Conservation (phyloP, 2,113 vertebrate genomes). For the Varanus komodoensis region DNA sequence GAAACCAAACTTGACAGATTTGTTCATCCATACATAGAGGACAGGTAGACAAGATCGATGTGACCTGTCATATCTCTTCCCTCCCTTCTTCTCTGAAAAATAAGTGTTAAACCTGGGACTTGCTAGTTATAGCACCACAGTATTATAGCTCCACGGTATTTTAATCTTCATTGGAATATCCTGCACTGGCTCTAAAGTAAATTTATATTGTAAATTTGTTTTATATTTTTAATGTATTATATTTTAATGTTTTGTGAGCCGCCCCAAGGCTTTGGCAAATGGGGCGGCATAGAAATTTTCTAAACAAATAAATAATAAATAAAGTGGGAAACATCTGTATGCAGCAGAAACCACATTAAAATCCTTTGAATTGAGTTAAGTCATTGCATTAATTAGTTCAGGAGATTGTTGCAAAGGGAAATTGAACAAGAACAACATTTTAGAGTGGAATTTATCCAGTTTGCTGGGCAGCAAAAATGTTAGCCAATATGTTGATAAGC, state of each 20-base stretch:
- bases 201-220: too few relatives aligned
- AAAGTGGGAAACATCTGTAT: not conserved
- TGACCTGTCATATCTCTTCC: not conserved
- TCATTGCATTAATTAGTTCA: not conserved
- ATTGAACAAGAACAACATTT: not conserved
- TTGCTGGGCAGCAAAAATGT: not conserved
- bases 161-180: not conserved
- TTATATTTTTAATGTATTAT: too few relatives aligned
- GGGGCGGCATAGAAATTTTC: too few relatives aligned
- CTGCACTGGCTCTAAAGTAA: not conserved
- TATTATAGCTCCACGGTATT: not conserved
- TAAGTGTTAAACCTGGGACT: not conserved
- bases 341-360: not conserved
- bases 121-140: not conserved
- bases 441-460: not conserved
- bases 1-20: too few relatives aligned
- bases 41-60: not conserved
- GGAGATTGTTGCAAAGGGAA: not conserved
- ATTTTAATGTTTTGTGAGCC: too few relatives aligned
- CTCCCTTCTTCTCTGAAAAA: not conserved
- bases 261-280: too few relatives aligned
- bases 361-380: not conserved
- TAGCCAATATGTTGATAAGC: not conserved
- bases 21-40: not conserved
- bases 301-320: too few relatives aligned